Evolutionary conservation across 2,113 vertebrate genomes (phyloP), one percentile per base, ranked within the genome.

Genomic region (Manacus vitellinus): DNA sequence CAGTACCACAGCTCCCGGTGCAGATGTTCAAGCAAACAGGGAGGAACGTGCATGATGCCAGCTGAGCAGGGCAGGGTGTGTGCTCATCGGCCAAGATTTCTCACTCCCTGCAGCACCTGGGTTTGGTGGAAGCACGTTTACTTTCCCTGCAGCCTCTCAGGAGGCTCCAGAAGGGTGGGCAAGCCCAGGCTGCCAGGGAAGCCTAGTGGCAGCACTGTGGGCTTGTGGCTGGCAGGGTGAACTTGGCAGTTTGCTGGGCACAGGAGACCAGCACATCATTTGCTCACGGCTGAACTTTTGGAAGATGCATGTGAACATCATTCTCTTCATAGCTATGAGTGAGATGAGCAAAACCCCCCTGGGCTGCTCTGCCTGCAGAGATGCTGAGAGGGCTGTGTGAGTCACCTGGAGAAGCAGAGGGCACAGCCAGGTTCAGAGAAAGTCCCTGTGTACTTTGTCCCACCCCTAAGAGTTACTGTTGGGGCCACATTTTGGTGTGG

Each of bases 361-460:
- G 37, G 66, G 41, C 67, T 72, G 12, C n/a, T 76, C 47, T 56
- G 67, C n/a, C 46, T 63, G 46, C 2, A 2, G 46, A 73, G 49
- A 11, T 44, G 65, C 52, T 76, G 4, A 1, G 3, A 49, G 39
- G n/a, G 33, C 49, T 1, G 3, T 2, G 18, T 61, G 37, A 68
- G n/a, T 78, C 44, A 31, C 39, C 24, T 27, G 59, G 54, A 39
- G 43, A 86, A 74, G 59, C 67, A 88, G 44, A 54, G n/a, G 37
- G 25, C 37, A 51, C 23, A 79, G 54, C 39, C 35, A 56, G 23
- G 35, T 68, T 55, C 1, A 41, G 44, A 72, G 55, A 67, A 77
- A 44, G 41, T 17, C 35, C 0, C 0, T 52, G 4, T 47, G 18
- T 39, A 5, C n/a, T 68, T 43, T 3, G 1, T 41, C 49, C n/a